phyloP scores from a whole-genome alignment of 2,113 vertebrate species.

The Scolopax mira region DNA sequence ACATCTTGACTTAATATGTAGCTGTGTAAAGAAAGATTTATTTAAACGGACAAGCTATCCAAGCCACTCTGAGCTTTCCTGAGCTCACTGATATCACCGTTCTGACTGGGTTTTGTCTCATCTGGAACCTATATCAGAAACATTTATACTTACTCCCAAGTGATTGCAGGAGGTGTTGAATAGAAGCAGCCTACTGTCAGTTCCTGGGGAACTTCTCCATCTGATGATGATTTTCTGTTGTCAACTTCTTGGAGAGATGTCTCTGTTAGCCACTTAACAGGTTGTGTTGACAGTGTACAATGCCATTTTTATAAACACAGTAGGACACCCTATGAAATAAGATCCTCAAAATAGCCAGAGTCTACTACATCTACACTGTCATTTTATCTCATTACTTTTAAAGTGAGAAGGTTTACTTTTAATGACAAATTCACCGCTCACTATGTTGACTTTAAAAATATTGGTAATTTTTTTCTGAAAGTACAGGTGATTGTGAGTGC shows the following conservation, averaged over 20 bases:
- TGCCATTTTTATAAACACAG: neutral
- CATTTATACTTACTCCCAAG: neutral
- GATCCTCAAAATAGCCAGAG: neutral
- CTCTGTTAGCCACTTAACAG: slow-evolving; percentile 26
- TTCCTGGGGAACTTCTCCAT: slow-evolving; percentile 3
- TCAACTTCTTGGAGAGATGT: neutral
- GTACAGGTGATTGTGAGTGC: neutral
- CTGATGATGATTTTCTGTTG: slow-evolving; percentile 18
- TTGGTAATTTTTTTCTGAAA: neutral
- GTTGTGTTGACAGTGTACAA: neutral
- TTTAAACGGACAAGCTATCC: neutral
- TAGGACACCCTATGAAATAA: neutral
- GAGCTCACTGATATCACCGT: neutral
- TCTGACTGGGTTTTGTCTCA: neutral
- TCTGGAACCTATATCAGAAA: neutral
- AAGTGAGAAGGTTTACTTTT: slow-evolving; percentile 1
- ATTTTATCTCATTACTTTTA: neutral
- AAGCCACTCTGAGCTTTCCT: neutral
- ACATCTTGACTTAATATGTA: neutral
- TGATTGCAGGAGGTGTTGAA: slow-evolving; percentile 1
- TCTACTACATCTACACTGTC: neutral
- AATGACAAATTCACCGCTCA: neutral
- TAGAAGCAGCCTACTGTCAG: neutral
- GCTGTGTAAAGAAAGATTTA: neutral
- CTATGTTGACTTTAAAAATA: neutral